Conservation (phyloP, 1,140 invertebrate genomes). For the Hesperophylax magnus region DNA sequence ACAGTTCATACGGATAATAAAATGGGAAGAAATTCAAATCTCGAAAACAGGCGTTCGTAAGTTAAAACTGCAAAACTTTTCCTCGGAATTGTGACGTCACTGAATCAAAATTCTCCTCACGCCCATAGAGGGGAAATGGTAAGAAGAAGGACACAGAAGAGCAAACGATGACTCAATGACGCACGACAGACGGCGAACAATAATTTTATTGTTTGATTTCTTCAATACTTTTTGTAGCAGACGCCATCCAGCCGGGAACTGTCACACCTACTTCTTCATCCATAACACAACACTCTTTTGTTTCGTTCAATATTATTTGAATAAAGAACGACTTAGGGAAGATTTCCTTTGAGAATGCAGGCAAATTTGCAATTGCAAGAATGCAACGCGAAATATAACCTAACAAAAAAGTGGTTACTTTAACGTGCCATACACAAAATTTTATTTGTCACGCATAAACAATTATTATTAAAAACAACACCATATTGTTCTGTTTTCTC, state of each 20-base stretch:
- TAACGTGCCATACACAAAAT: too few relatives aligned
- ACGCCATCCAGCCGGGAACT: neutral
- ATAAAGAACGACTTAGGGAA: too few relatives aligned
- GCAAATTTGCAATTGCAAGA: too few relatives aligned
- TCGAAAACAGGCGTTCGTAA: neutral
- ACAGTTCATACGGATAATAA: too few relatives aligned
- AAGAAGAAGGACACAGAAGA: neutral
- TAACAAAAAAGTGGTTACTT: too few relatives aligned
- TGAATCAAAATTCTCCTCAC: conserved; percentile 30
- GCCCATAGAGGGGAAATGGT: neutral
- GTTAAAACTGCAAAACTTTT: neutral
- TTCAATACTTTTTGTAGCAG: neutral
- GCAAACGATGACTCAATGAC: conserved; percentile 29
- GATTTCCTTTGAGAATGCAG: too few relatives aligned
- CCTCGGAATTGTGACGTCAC: conserved; percentile 27
- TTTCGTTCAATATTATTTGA: neutral
- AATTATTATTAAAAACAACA: too few relatives aligned
- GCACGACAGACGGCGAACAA: conserved; percentile 9
- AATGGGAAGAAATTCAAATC: neutral
- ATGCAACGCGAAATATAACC: too few relatives aligned
- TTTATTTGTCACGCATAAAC: too few relatives aligned
- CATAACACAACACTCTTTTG: conserved; percentile 10
- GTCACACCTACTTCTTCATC: conserved; percentile 17
- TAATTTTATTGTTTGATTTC: conserved; percentile 37
- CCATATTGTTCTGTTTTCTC: too few relatives aligned